Base-by-base conservation (phyloP, 2,113 vertebrate genomes). In the Phrynosoma blainvillii region DNA sequence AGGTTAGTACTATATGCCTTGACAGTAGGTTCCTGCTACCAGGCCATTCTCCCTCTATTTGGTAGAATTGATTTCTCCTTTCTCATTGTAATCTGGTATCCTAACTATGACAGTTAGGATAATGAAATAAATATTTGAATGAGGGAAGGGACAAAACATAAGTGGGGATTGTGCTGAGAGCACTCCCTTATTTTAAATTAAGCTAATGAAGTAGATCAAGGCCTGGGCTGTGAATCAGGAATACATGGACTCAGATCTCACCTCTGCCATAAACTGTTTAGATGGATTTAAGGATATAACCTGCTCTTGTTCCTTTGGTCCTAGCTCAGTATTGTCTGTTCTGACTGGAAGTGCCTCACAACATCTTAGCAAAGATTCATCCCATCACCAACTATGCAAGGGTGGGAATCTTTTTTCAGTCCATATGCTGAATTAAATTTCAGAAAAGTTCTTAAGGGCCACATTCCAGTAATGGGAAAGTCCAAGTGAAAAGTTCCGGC, bases 1-100 rank as follows among this genome's bases (percentile, higher is more conserved):
- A 99, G 98, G 98, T 99, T 86, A 96, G 94, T 74, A 18, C 1
- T 5, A 1, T 23, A 10, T 3, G 14, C 9, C 21, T 42, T 47
- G 1, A 47, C 23, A 27, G 40, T 7, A 1, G 10, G 1, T 47
- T 52, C 7, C 52, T 66, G 14, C 59, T 21, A n/a, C 5, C 1
- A 13, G 30, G 32, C 3, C 32, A 8, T 2, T 5, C 20, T 4
- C 32, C 2, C n/a, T 5, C 70, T 23, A 1, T 8, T 82, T 42
- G 7, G n/a, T 56, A 74, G 66, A 23, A 23, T 30, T n/a, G 1
- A 66, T 5, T 54, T 23, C 76, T 66, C 36, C 59, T 5, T 30
- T 32, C 20, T 25, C 5, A 30, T 73, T 56, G 27, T 27, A 42
- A 3, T 47, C 66, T 56, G 23, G 13, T 27, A 59, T 23, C 68